Conservation (phyloP, 2,113 vertebrate species). For the Tympanuchus pallidicinctus region DNA sequence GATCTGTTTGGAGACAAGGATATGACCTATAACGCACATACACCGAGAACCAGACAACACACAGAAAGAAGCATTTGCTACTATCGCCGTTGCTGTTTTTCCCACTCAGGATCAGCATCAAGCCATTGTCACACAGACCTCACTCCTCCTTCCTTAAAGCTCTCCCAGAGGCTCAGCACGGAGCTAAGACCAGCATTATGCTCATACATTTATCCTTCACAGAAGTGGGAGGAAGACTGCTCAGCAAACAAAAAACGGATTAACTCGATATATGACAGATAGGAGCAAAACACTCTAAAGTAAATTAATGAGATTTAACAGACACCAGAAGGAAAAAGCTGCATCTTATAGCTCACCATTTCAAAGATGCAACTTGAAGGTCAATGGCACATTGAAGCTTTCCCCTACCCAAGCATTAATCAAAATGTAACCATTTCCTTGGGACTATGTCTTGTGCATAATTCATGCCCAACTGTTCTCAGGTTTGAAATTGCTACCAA, state of each 20-base stretch:
- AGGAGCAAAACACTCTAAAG: not conserved
- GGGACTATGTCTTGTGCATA: constrained; percentile 40
- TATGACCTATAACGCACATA: not conserved
- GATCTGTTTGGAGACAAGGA: not conserved
- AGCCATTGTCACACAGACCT: not conserved
- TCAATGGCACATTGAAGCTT: constrained; percentile 35
- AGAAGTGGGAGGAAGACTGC: not conserved
- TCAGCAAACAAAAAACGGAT: constrained; percentile 26
- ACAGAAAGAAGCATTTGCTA: not conserved
- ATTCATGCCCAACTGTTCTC: constrained; percentile 9
- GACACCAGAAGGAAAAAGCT: not conserved
- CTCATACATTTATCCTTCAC: not conserved
- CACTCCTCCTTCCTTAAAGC: not conserved
- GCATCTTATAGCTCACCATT: not conserved
- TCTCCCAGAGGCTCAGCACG: not conserved
- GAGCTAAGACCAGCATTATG: not conserved
- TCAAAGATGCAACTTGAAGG: constrained; percentile 41
- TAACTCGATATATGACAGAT: not conserved
- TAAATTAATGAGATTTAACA: constrained; percentile 49
- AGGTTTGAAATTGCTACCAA: constrained; percentile 3
- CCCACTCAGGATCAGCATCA: not conserved
- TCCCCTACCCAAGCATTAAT: constrained; percentile 28
- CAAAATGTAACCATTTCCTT: constrained; percentile 49
- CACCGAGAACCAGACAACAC: not conserved
- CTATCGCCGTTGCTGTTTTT: not conserved